Evolutionary conservation across 64 coral and sea anemone genomes (phyloP), one percentile per base, ranked within the genome.

Genomic region (Stylophora pistillata): DNA sequence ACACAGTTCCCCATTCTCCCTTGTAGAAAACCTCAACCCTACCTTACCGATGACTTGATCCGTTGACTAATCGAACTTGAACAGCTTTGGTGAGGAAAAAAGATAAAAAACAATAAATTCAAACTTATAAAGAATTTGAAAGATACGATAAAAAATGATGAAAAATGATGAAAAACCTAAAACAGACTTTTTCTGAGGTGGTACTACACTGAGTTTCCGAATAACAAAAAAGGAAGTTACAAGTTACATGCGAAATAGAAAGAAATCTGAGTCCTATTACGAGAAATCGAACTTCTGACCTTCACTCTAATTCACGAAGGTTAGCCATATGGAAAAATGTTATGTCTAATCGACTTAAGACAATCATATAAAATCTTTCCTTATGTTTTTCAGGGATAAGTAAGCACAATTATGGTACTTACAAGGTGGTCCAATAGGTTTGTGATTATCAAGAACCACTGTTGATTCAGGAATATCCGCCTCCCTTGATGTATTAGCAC

Each of bases 1-100:
- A 92, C 17, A 92, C 82, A 56, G 81, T 85, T 54, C 90, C 90
- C 90, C 90, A 92, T 16, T 73, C 73, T n/a, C 81, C 82, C 33
- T 92, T 92, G 58, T 78, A 80, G 15, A 71, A 53, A 20, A 92
- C 90, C 27, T 92, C 90, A 11, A 92, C 60, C 9, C 90, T 81
- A 33, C 90, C 90, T 59, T 92, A 72, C 2, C 85, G 34, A 3
- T 74, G 33, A 41, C 30, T 77, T 60, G 55, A 85, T 77, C 90
- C 90, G 26, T 71, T 75, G 28, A 75, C 80, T 29, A 92, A 33
- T 14, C 81, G 81, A 33, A 92, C 83, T 86, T 82, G 60, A 26
- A 92, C 20, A 69, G 60, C 90, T 92, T 20, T 18, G 61, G 14
- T 64, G 61, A 20, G 23, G 26, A 68, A 68, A 68, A 68, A n/a